Conservation (phyloP, 2,797 vertebrate species). For the Catamblyrhynchus diadema region DNA sequence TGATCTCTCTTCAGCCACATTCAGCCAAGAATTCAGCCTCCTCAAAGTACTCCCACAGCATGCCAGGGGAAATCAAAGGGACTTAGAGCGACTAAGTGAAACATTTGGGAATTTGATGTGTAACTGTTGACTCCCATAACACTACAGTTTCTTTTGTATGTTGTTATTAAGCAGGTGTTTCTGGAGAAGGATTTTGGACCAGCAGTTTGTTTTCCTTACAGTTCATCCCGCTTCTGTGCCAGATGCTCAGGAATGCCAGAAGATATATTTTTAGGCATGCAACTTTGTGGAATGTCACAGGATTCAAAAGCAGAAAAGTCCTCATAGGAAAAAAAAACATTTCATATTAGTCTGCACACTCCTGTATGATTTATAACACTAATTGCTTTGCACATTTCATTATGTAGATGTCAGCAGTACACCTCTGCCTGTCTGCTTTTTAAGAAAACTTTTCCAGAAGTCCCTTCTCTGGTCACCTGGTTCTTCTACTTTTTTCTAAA, state of each 20-base stretch:
- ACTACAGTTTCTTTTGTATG: neutral
- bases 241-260: neutral
- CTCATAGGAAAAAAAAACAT: neutral
- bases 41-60: neutral
- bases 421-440: neutral
- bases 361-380: neutral
- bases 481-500: neutral
- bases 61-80: constrained; percentile 13
- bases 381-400: neutral
- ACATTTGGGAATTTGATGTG: neutral
- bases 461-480: neutral
- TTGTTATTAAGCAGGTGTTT: neutral
- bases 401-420: neutral
- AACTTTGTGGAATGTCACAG: neutral
- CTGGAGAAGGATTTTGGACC: neutral
- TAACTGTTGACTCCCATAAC: neutral
- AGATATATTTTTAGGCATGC: neutral
- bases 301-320: neutral
- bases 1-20: neutral
- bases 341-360: neutral
- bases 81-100: neutral
- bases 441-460: neutral
- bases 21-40: neutral
- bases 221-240: neutral
- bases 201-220: neutral